Conservation (phyloP, 2,113 vertebrate genomes). For the Drymodes brunneopygia region DNA sequence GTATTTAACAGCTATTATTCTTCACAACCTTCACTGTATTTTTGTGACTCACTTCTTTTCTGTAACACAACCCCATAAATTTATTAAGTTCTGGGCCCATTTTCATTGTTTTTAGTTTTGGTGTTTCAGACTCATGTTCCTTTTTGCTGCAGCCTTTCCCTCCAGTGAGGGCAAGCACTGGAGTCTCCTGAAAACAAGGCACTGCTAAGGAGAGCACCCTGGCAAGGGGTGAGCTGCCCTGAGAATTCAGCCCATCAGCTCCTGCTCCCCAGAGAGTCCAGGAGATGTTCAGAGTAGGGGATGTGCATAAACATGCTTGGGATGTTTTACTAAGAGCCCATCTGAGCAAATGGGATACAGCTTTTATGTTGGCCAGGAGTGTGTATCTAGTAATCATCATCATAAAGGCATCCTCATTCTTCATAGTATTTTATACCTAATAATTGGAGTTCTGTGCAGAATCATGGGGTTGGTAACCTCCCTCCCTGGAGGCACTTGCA, state of each 20-base stretch:
- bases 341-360: not conserved
- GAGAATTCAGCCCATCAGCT: not conserved
- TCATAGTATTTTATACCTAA: not conserved
- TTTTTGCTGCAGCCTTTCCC: not conserved
- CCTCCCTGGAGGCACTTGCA: constrained; percentile 32
- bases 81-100: not conserved
- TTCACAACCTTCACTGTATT: not conserved
- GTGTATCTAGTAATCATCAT: not conserved
- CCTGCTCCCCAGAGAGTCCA: not conserved
- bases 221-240: not conserved
- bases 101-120: not conserved
- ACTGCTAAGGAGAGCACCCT: not conserved
- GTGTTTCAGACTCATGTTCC: not conserved
- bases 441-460: constrained; percentile 1
- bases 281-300: not conserved
- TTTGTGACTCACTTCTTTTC: not conserved
- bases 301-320: not conserved
- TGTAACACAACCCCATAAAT: not conserved
- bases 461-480: not conserved
- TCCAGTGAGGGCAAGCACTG: not conserved
- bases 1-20: not conserved
- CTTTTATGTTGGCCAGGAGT: not conserved
- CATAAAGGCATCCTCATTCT: not conserved
- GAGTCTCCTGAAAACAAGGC: not conserved
- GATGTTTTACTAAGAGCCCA: not conserved